Evolutionary conservation across 2,797 vertebrate genomes (phyloP).

Genomic region (Mus minutoides): DNA sequence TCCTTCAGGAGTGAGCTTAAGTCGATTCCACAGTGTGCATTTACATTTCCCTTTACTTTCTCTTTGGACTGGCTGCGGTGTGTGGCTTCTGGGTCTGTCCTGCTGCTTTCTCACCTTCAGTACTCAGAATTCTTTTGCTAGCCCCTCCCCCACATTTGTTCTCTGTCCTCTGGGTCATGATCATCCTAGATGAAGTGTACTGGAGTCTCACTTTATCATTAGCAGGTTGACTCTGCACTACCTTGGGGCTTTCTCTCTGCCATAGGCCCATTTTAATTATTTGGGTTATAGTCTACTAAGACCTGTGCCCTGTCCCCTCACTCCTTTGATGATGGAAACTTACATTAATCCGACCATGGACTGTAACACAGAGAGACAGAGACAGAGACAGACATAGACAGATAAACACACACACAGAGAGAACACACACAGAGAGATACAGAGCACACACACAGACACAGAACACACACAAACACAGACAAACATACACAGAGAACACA

Average conservation of each 20-base stretch:
- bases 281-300: not conserved
- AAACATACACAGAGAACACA: not conserved
- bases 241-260: not conserved
- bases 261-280: not conserved
- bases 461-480: not conserved
- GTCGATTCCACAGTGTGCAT: not conserved
- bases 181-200: not conserved
- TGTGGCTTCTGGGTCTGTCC: not conserved
- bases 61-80: not conserved
- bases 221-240: not conserved
- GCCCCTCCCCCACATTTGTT: no score
- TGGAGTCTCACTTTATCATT: not conserved
- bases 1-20: not conserved
- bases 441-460: not conserved
- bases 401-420: not conserved
- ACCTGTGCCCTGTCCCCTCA: not conserved
- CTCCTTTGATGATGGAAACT: not conserved
- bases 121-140: not conserved
- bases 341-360: not conserved
- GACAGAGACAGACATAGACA: not conserved
- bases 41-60: not conserved
- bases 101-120: not conserved
- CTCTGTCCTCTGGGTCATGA: not conserved
- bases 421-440: no score
- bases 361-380: not conserved